Percentiles rank a stretch among this genome's conserved stretches.
Evolutionary conservation across 2,797 vertebrate genomes (phyloP).

Genomic region (Arnoldichthys spilopterus): DNA sequence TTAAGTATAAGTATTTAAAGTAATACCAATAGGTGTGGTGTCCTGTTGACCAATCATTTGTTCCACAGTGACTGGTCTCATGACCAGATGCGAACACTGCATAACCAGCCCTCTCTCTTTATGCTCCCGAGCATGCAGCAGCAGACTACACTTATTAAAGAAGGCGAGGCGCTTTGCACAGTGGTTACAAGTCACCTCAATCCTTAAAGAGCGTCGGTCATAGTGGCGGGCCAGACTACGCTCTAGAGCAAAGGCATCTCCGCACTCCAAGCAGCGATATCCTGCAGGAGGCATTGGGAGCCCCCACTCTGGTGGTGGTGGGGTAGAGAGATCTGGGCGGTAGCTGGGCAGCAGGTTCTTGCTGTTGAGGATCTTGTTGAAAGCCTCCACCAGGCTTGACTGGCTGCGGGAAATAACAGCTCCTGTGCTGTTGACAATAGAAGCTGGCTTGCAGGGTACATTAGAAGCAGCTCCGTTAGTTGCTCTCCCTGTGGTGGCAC

Average conservation of each 20-base stretch:
- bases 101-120: constrained; percentile 96
- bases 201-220: constrained; percentile 91
- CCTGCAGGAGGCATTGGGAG: constrained; percentile 75
- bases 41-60: constrained; percentile 95
- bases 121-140: constrained; percentile 94
- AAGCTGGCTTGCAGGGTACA: constrained; percentile 75
- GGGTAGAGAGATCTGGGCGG: constrained; percentile 87
- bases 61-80: constrained; percentile 91
- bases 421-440: constrained; percentile 82
- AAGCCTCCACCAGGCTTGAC: constrained; percentile 93
- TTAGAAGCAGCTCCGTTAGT: constrained; percentile 81
- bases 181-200: constrained; percentile 98
- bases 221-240: constrained; percentile 92
- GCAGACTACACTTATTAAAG: constrained; percentile 97
- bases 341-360: constrained; percentile 94
- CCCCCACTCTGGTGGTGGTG: constrained; percentile 68
- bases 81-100: constrained; percentile 97
- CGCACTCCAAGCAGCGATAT: constrained; percentile 94
- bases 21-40: constrained; percentile 74
- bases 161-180: constrained; percentile 93
- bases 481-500: constrained; percentile 79
- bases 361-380: constrained; percentile 97
- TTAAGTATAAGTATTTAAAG: neutral
- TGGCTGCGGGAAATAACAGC: constrained; percentile 92
- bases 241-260: constrained; percentile 92